A percentile compares a stretch with the other conserved stretches of the same genome.
These are phyloP conservation scores for Cottus gobio DNA, from an alignment of 2,113 vertebrate genomes.

Conservation along the genomic window DNA sequence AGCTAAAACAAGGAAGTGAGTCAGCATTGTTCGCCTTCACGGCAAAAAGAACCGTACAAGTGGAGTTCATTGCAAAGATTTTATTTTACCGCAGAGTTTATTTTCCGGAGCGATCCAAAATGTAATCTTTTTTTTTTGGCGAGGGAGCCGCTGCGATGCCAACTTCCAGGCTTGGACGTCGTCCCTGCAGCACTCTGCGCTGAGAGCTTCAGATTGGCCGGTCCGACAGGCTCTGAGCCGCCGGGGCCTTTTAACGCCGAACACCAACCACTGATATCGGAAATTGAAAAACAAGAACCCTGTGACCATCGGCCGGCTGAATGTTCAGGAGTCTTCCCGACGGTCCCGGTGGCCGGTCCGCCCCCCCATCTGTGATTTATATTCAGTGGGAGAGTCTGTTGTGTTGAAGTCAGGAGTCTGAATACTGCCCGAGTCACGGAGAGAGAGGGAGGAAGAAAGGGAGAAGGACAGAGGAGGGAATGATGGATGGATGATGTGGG, in stretches of 20 bases:
- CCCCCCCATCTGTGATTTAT: not conserved
- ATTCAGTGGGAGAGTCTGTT: not conserved
- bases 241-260: too few relatives aligned
- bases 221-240: too few relatives aligned
- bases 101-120: too few relatives aligned
- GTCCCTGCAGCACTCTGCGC: not conserved
- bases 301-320: not conserved
- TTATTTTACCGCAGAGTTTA: too few relatives aligned
- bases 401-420: not conserved
- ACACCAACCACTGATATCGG: too few relatives aligned
- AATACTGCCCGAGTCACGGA: not conserved
- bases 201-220: not conserved
- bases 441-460: not conserved
- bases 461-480: not conserved
- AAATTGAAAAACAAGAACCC: too few relatives aligned
- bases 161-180: not conserved
- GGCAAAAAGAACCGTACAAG: too few relatives aligned
- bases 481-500: not conserved
- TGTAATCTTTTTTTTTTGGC: not conserved
- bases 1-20: too few relatives aligned
- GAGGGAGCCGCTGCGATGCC: too few relatives aligned
- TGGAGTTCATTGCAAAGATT: too few relatives aligned
- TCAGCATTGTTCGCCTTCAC: too few relatives aligned
- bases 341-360: not conserved
- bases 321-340: not conserved